Evolutionary conservation across 2,888 invertebrate genomes (phyloP), one percentile per base, ranked within the genome.

Genomic region (Gastrophysa polygoni): DNA sequence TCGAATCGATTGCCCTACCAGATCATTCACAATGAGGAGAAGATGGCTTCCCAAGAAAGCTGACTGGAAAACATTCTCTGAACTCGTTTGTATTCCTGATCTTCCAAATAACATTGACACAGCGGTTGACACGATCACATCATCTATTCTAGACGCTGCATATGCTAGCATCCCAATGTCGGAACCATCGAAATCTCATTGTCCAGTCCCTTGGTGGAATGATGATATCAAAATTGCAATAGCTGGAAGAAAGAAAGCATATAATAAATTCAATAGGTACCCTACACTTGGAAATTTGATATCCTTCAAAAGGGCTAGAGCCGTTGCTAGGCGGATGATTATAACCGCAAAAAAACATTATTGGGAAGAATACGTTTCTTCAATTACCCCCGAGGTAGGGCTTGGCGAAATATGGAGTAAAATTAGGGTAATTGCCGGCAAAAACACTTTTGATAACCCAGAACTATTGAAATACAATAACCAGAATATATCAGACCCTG

Each of bases 351-450:
- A 49, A 49, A 49, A 49, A 14, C 7, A 18, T 21, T 49, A 1
- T 7, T 49, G 49, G 49, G 29, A 50, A 50, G 50, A 50, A 50
- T 50, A 50, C 16, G 16, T 50, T n/a, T 24, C 28, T 11, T 29
- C 50, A 14, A 50, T 50, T 29, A 50, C 50, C 7, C 50, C 50
- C 29, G 29, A 29, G 16, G 29, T 50, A 14, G 50, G 50, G 18
- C 11, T 50, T 29, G 46, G 17, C 11, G 46, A 46, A 1, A 18
- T 57, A 10, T 57, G 48, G 57, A 57, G 14, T 7, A 57, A 57
- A 18, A 46, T 57, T 3, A 57, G 28, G 47, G 32, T 32, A 28
- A 32, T 47, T 16, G 46, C 21, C 14, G 56, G 56, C 16, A 32
- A 8, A 18, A 46, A 32, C n/a, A 7, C 4, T 6, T 32, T 17